phyloP scores from a whole-genome alignment of 2,888 invertebrate genomes.

The Ectemnius lituratus region DNA sequence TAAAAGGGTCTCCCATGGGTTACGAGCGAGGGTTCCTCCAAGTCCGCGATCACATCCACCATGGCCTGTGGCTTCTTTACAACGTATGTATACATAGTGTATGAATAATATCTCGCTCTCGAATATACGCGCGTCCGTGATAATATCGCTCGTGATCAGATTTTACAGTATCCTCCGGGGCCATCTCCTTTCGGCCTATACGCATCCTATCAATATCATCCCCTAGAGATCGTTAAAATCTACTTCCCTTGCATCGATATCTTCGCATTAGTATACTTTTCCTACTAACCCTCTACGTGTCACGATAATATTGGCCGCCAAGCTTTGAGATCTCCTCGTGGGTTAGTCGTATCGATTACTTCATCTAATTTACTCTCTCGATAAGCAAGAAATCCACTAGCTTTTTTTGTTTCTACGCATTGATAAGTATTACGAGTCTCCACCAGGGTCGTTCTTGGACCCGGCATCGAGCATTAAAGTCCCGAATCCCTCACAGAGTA shows the following conservation, averaged over 20 bases:
- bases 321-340: neutral
- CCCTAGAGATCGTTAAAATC: conserved; percentile 53
- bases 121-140: conserved; percentile 49
- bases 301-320: conserved; percentile 17
- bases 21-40: conserved; percentile 68
- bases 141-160: conserved; percentile 63
- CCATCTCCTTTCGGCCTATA: conserved; percentile 44
- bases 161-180: conserved; percentile 53
- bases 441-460: no score
- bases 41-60: conserved; percentile 64
- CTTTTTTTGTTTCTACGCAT: no score
- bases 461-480: no score
- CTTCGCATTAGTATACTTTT: conserved; percentile 28
- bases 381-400: no score
- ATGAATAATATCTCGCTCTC: conserved; percentile 58
- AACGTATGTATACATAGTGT: conserved; percentile 36
- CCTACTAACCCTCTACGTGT: conserved; percentile 3
- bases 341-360: conserved; percentile 13
- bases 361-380: neutral
- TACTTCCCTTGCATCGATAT: conserved; percentile 44
- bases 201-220: conserved; percentile 50
- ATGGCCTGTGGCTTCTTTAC: conserved; percentile 54
- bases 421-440: no score
- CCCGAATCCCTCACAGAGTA: no score
- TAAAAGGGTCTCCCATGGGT: conserved; percentile 65